These are phyloP conservation scores for Larimichthys crocea DNA, from an alignment of 2,113 vertebrate genomes.

Conservation along the genomic window DNA sequence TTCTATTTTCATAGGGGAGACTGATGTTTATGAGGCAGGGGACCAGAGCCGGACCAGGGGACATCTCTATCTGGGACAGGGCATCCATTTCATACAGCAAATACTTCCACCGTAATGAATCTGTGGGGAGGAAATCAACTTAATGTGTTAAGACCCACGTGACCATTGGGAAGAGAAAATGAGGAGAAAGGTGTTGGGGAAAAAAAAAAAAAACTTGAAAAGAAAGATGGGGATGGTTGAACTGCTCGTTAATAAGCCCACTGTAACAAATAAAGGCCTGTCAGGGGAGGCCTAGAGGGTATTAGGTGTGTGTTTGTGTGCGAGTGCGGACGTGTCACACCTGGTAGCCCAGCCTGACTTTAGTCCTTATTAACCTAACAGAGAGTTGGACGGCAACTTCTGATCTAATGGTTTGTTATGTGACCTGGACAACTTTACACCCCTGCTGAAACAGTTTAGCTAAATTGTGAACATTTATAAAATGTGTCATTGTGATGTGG, in stretches of 20 bases:
- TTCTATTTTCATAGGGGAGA: slow-evolving; percentile 60
- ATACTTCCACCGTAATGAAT: slow-evolving; percentile 73
- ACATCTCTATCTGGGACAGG: slow-evolving; percentile 78
- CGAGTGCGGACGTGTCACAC: slow-evolving; percentile 40
- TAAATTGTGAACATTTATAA: slow-evolving; percentile 35
- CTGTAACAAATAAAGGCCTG: slow-evolving; percentile 71
- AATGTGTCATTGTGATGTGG: slow-evolving; percentile 22
- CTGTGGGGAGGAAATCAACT: slow-evolving; percentile 70
- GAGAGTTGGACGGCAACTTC: slow-evolving; percentile 32
- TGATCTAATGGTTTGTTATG: slow-evolving; percentile 5
- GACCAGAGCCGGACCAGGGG: slow-evolving; percentile 64
- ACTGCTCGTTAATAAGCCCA: slow-evolving; percentile 74
- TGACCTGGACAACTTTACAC: slow-evolving; percentile 43
- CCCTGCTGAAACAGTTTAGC: slow-evolving; percentile 16
- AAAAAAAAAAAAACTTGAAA: slow-evolving; percentile 1
- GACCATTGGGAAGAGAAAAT: slow-evolving; percentile 45
- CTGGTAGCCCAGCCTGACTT: slow-evolving; percentile 25
- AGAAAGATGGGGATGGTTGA: slow-evolving; percentile 54
- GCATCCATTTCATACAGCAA: slow-evolving; percentile 74
- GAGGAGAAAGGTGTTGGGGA: slow-evolving; percentile 26
- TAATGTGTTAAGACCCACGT: slow-evolving; percentile 77
- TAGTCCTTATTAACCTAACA: slow-evolving; percentile 50
- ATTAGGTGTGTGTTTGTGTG: slow-evolving; percentile 21
- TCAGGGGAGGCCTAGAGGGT: slow-evolving; percentile 52
- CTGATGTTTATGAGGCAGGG: slow-evolving; percentile 74